phyloP scores from a whole-genome alignment of 2,888 invertebrate genomes.

The Pristionchus mayeri region DNA sequence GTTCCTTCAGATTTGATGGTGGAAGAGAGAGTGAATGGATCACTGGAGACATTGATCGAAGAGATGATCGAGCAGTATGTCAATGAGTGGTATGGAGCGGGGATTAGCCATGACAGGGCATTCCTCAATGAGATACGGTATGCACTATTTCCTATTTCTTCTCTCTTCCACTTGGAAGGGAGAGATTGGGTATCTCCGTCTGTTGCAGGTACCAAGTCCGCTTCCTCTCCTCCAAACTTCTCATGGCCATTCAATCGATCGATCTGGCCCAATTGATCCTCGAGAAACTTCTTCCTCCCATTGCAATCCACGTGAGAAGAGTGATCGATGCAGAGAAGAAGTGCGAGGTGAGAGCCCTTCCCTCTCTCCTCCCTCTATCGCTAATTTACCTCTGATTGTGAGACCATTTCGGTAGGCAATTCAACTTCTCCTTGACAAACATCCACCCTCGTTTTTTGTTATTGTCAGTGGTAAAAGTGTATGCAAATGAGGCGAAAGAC shows the following conservation, averaged over 20 bases:
- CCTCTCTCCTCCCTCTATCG: background rate
- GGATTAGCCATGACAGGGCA: conserved; percentile 69
- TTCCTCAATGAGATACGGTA: conserved; percentile 72
- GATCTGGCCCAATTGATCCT: conserved; percentile 64
- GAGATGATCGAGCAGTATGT: conserved; percentile 69
- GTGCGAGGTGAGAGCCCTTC: conserved; percentile 32
- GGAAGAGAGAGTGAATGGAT: conserved; percentile 61
- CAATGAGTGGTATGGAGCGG: conserved; percentile 69
- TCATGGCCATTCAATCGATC: conserved; percentile 56
- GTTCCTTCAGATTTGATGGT: conserved; percentile 49
- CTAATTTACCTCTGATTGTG: background rate
- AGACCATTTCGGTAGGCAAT: too few relatives aligned
- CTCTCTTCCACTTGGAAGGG: background rate
- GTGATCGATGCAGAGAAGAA: conserved; percentile 51
- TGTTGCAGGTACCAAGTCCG: conserved; percentile 70
- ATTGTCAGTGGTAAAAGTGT: background rate
- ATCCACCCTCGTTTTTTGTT: background rate
- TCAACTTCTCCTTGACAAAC: too few relatives aligned
- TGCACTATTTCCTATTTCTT: background rate
- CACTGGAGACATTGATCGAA: conserved; percentile 67
- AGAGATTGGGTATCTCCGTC: background rate
- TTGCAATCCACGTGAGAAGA: conserved; percentile 62
- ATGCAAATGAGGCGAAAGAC: conserved; percentile 34
- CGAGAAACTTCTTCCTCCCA: conserved; percentile 64
- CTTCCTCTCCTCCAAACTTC: conserved; percentile 54